These are phyloP conservation scores for Caenorhabditis sp. DNA, from an alignment of 2,888 invertebrate genomes.

Conservation along the genomic window DNA sequence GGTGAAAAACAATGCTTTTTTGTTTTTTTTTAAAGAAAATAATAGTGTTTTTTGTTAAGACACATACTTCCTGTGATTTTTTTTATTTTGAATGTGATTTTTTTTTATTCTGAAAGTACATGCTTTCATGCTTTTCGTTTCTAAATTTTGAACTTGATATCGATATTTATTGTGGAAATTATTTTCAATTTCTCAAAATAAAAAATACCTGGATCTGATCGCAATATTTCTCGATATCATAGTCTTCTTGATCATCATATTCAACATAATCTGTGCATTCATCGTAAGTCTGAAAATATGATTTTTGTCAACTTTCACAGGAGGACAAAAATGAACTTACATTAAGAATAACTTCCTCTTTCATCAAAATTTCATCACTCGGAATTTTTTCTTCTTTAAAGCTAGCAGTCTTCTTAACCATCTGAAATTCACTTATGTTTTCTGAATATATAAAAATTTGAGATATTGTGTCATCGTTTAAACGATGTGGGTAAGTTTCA, in stretches of 20 bases:
- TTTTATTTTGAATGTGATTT: too few relatives aligned
- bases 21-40: too few relatives aligned
- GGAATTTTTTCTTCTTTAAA: not conserved
- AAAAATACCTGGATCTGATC: slow-evolving; percentile 40
- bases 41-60: too few relatives aligned
- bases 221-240: slow-evolving; percentile 37
- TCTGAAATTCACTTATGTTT: too few relatives aligned
- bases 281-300: slow-evolving; percentile 55
- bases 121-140: too few relatives aligned
- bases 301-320: too few relatives aligned
- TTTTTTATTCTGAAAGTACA: too few relatives aligned
- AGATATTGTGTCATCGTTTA: slow-evolving; percentile 16
- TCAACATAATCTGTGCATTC: slow-evolving; percentile 52
- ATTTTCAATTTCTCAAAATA: not conserved
- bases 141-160: too few relatives aligned
- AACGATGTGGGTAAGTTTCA: not conserved
- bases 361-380: slow-evolving; percentile 52
- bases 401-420: slow-evolving; percentile 20
- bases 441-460: too few relatives aligned
- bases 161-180: slow-evolving; percentile 1
- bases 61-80: too few relatives aligned
- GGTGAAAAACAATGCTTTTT: too few relatives aligned
- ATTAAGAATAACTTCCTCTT: slow-evolving; percentile 58
- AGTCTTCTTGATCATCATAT: slow-evolving; percentile 27
- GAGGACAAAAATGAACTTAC: too few relatives aligned